These are phyloP conservation scores for Harlomillsia oculata DNA, from an alignment of 1,140 invertebrate genomes.

Conservation along the genomic window DNA sequence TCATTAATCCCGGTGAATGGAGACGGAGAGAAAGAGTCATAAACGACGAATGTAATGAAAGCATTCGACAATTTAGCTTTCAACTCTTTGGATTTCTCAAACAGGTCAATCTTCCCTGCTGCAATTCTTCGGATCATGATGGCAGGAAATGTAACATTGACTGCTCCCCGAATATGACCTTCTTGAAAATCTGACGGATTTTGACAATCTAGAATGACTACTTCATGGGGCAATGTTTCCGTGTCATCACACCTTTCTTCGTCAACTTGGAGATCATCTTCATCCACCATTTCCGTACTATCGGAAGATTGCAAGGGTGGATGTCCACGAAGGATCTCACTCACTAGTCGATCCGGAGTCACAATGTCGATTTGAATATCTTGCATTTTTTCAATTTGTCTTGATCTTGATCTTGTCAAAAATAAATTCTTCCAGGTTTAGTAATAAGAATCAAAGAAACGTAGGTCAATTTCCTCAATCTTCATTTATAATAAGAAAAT, in stretches of 20 bases:
- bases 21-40: slow-evolving; percentile 17
- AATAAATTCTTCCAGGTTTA: no score
- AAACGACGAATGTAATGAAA: slow-evolving; percentile 30
- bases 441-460: no score
- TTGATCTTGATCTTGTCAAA: background rate
- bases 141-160: slow-evolving; percentile 34
- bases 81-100: slow-evolving; percentile 34
- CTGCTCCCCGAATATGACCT: slow-evolving; percentile 31
- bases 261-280: background rate
- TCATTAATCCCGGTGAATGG: no score
- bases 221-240: slow-evolving; percentile 10
- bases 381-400: slow-evolving; percentile 19
- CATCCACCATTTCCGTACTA: background rate
- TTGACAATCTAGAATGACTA: slow-evolving; percentile 34
- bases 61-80: slow-evolving; percentile 33
- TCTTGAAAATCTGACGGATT: slow-evolving; percentile 29
- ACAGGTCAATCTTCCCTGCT: slow-evolving; percentile 35
- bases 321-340: slow-evolving; percentile 23
- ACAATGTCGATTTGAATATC: slow-evolving; percentile 25
- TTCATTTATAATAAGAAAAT: no score
- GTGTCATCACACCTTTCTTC: background rate
- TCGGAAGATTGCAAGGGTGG: background rate
- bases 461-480: no score
- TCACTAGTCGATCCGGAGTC: slow-evolving; percentile 26
- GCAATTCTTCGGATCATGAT: slow-evolving; percentile 34